Base-by-base conservation (phyloP, 2,888 invertebrate genomes). In the Pilophorus perplexus region DNA sequence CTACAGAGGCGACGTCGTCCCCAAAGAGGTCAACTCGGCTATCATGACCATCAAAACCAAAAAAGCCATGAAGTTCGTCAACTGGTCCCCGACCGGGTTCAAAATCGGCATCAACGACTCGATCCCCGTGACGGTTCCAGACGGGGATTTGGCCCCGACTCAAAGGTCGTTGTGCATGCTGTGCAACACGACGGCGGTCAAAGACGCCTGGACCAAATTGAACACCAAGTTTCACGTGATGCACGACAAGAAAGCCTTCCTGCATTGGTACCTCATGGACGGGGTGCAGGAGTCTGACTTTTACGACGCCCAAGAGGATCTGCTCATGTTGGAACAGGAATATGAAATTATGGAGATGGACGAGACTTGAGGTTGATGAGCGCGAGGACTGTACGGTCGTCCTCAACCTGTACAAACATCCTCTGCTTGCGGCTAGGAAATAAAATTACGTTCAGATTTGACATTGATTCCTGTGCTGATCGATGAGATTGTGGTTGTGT, bases 1-100 rank as follows among this genome's bases (percentile, higher is more conserved):
- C 67, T 92, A 91, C 76, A 83, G 91, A 6, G 95, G 95, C 0
- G 94, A 96, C 75, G 93, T 96, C 8, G 93, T 89, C 22, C 89
- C 90, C 0, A 89, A 90, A 75, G 93, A 93, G 75, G 91, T 93
- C 5, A 94, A 94, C 75, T 87, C 85, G 0, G 88, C 90, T 8
- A 89, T 91, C 62, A 87, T 88, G 0, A 82, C 83, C 59, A 87
- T 90, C 80, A 90, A 90, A 77, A 83, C 84, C 0, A 85, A 87
- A 71, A 85, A 85, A 73, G 82, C 83, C 55, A 89, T 95, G 64
- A 85, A 89, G 71, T 95, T 95, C 75, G 93, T 94, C 12, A 91
- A 93, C 75, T 93, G 93, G 93, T 92, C 93, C 76, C 93, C 93
- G 2, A 93, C 93, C 8, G 93, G 93, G 0, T 93, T 93, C 76